Base-by-base conservation (phyloP, 1,140 invertebrate genomes). In the Drosophila nigrodunni region DNA sequence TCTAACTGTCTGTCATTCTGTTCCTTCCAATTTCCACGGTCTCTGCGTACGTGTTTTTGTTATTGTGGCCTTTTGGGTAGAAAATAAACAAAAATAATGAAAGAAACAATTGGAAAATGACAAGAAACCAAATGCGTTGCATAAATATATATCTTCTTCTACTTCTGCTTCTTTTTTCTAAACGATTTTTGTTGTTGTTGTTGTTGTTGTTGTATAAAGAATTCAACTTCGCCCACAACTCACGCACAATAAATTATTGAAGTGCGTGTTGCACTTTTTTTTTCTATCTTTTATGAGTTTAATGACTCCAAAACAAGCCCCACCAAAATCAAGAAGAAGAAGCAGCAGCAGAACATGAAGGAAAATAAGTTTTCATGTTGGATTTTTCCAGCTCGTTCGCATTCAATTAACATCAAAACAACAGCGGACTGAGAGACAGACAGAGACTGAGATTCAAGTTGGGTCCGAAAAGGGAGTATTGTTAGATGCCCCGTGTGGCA, bases 191-290 rank as follows among this genome's bases (percentile, higher is more conserved):
- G 25, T 30, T 30, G 25, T 30, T 30, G 18, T 82, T 74, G 18
- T 82, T 74, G 76, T 76, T 80, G 72, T 30, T 50, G 49, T 9
- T 54, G 52, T 37, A 7, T 54, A 37, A 39, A 64, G 76, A 82
- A 71, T 77, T 72, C 58, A n/a, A 15, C 70, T 69, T 49, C 44
- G n/a, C 66, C 71, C 69, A 61, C 70, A 55, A 77, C 69, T 77
- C 78, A 82, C 70, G 82, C 77, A 77, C 82, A 78, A 87, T 88
- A 87, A 87, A 88, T 88, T 87, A 88, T 77, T 79, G 76, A 65
- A 82, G 83, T 77, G 77, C 79, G 73, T 82, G 25, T 30, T 30
- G 80, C 69, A 69, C 64, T 74, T 68, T 68, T 68, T 68, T 87
- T 87, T 76, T 80, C 41, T 78, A 69, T 75, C 68, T 82, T 88